Evolutionary conservation across 2,113 vertebrate species (phyloP).

Genomic region (Cyphomyrus plagiostoma): DNA sequence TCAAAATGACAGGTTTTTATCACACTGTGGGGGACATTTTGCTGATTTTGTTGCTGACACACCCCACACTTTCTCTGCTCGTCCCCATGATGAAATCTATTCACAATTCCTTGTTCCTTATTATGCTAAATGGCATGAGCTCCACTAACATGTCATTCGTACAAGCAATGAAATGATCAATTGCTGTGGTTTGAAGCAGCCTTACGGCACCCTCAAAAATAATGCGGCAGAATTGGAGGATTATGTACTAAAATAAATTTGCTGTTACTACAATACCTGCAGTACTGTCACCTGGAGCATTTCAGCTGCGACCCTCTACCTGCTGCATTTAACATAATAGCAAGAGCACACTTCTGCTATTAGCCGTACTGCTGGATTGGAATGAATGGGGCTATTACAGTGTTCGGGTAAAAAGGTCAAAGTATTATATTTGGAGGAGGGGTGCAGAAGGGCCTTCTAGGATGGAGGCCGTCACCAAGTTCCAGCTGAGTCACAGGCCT

Average conservation of each 20-base stretch:
- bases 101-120: neutral
- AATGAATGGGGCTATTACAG: neutral
- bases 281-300: neutral
- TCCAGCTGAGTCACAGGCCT: neutral
- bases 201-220: neutral
- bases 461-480: neutral
- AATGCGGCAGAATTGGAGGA: neutral
- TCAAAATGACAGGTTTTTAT: too few relatives aligned
- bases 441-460: neutral
- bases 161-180: neutral
- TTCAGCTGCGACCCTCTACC: neutral
- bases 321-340: neutral
- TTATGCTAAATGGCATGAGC: neutral
- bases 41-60: neutral
- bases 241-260: neutral
- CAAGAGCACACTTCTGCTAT: neutral
- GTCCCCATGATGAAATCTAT: neutral
- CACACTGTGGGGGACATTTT: too few relatives aligned
- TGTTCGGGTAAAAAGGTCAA: neutral
- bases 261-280: neutral
- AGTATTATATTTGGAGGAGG: neutral
- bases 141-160: neutral
- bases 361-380: neutral
- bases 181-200: neutral
- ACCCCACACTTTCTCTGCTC: neutral